phyloP scores from a whole-genome alignment of 2,888 invertebrate genomes.

The Coenonympha glycerion region DNA sequence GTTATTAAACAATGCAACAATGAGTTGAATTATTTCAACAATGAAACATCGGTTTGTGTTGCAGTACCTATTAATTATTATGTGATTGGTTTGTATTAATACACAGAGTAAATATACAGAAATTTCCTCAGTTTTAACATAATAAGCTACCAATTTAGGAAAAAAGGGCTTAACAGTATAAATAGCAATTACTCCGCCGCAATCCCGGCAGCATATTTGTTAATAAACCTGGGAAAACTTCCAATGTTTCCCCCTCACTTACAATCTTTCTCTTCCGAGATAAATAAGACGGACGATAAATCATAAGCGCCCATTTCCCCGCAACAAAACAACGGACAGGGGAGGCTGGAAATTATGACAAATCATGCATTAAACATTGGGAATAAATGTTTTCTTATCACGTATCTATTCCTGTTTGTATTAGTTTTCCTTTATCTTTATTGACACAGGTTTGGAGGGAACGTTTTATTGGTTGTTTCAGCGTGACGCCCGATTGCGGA shows the following conservation, averaged over 20 bases:
- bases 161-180: constrained; percentile 20
- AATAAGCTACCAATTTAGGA: neutral
- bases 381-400: constrained; percentile 77
- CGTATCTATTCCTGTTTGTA: constrained; percentile 76
- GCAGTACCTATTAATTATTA: neutral
- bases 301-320: constrained; percentile 70
- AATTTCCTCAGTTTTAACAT: neutral
- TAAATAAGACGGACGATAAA: constrained; percentile 71
- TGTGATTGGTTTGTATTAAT: neutral
- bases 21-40: no score
- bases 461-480: constrained; percentile 59
- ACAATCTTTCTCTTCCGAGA: constrained; percentile 65
- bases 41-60: neutral
- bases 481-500: constrained; percentile 45
- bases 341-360: constrained; percentile 74
- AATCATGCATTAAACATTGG: constrained; percentile 77
- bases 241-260: constrained; percentile 53
- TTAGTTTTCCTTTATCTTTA: constrained; percentile 76
- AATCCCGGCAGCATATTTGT: constrained; percentile 52
- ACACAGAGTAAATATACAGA: neutral
- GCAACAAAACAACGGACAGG: constrained; percentile 67
- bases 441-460: constrained; percentile 72
- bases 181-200: constrained; percentile 44
- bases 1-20: no score
- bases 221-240: constrained; percentile 59